Evolutionary conservation across 2,797 vertebrate genomes (phyloP).

Genomic region (Limnodromus scolopaceus): DNA sequence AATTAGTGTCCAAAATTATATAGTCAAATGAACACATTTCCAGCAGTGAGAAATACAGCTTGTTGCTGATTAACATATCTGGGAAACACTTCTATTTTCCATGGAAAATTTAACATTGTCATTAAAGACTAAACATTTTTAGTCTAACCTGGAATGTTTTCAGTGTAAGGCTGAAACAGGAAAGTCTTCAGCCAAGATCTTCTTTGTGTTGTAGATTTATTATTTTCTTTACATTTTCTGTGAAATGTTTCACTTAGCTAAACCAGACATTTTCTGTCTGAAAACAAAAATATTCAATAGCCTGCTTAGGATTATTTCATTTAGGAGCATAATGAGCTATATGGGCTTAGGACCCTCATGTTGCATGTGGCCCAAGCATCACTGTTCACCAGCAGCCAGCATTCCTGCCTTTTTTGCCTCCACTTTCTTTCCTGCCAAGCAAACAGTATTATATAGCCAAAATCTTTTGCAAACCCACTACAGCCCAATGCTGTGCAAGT

Average conservation of each 20-base stretch:
- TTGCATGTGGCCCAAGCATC: background rate
- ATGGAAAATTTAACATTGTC: slow-evolving; percentile 7
- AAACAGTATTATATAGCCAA: background rate
- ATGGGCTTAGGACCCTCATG: background rate
- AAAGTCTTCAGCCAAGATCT: background rate
- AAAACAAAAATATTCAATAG: background rate
- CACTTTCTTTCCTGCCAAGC: background rate
- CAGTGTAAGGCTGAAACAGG: background rate
- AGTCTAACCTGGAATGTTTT: background rate
- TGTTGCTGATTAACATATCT: background rate
- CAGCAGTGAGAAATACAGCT: background rate
- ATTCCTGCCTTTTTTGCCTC: background rate
- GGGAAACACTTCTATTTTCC: background rate
- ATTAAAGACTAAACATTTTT: background rate
- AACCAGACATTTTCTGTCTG: background rate
- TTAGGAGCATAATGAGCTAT: background rate
- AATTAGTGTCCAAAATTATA: background rate
- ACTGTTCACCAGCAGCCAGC: background rate
- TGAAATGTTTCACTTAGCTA: background rate
- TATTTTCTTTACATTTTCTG: background rate
- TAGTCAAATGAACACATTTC: background rate
- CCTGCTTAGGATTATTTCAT: background rate
- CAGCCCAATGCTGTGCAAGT: background rate
- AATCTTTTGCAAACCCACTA: background rate
- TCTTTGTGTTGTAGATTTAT: background rate